Conservation (phyloP, 37 sponge, comb jelly and placozoan genomes). For the Aplysina aerophoba region DNA sequence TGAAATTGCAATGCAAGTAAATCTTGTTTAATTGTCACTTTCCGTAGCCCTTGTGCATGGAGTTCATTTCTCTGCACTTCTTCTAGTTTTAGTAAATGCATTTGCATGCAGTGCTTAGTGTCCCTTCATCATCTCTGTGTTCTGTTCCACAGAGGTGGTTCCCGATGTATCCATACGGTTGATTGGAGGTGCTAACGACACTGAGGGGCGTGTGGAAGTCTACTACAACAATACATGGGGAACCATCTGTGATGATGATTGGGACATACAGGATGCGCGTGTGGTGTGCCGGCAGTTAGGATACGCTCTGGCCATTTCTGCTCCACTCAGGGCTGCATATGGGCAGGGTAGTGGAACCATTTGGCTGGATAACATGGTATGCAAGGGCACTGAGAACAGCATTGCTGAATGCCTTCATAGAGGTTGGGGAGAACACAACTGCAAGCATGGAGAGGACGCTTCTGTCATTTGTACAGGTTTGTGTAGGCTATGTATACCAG, state of each 20-base stretch:
- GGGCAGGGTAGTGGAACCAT: constrained; percentile 19
- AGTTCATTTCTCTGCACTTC: too few relatives aligned
- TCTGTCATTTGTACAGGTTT: constrained; percentile 32
- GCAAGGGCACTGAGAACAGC: constrained; percentile 34
- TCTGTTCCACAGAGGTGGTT: background rate
- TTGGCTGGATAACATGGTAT: constrained; percentile 40
- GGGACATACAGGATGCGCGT: constrained; percentile 36
- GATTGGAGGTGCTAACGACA: constrained; percentile 5
- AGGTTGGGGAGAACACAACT: constrained; percentile 33
- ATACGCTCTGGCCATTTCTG: constrained; percentile 12
- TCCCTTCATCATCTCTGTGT: background rate
- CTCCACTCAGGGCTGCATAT: background rate
- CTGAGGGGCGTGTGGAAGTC: constrained; percentile 33
- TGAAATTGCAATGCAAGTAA: too few relatives aligned
- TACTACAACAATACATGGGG: constrained; percentile 42
- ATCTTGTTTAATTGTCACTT: too few relatives aligned
- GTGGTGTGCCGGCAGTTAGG: constrained; percentile 46
- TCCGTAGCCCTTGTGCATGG: too few relatives aligned
- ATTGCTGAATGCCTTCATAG: constrained; percentile 20
- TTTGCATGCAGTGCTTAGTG: background rate
- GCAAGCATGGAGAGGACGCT: constrained; percentile 40
- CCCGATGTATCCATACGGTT: constrained; percentile 18
- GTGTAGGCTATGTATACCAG: background rate
- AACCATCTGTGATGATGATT: constrained; percentile 14
- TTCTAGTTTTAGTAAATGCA: background rate